Evolutionary conservation across 2,113 vertebrate species (phyloP).

Genomic region (Zapornia atra): DNA sequence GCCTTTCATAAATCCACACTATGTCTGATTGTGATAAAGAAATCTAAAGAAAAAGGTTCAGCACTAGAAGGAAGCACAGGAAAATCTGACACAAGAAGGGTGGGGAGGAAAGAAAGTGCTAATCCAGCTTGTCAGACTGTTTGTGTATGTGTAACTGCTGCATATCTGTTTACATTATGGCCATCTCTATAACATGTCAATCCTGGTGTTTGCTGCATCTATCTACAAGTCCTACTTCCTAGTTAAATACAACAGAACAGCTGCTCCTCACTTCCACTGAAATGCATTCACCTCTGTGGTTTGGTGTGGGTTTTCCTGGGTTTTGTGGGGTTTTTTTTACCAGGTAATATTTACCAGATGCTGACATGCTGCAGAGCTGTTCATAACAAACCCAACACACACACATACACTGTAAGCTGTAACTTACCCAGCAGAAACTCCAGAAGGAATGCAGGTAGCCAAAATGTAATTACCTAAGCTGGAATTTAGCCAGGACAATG

Average conservation of each 20-base stretch:
- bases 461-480: constrained; percentile 33
- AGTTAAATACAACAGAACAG: not conserved
- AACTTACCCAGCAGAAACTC: constrained; percentile 12
- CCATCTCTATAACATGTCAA: not conserved
- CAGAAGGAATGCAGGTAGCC: constrained; percentile 13
- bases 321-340: not conserved
- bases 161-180: not conserved
- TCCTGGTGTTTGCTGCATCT: not conserved
- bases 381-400: not conserved
- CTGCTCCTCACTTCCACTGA: not conserved
- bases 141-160: not conserved
- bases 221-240: not conserved
- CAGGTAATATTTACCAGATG: not conserved
- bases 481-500: constrained; percentile 47
- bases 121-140: not conserved
- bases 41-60: not conserved
- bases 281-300: not conserved
- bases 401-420: fast-evolving
- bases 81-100: not conserved
- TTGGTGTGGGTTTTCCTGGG: not conserved
- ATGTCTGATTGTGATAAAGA: no score
- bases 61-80: not conserved
- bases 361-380: not conserved
- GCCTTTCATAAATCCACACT: no score
- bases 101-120: not conserved